These are phyloP conservation scores for Myotis brandtii DNA, from an alignment of 2,113 vertebrate genomes.

Conservation along the genomic window DNA sequence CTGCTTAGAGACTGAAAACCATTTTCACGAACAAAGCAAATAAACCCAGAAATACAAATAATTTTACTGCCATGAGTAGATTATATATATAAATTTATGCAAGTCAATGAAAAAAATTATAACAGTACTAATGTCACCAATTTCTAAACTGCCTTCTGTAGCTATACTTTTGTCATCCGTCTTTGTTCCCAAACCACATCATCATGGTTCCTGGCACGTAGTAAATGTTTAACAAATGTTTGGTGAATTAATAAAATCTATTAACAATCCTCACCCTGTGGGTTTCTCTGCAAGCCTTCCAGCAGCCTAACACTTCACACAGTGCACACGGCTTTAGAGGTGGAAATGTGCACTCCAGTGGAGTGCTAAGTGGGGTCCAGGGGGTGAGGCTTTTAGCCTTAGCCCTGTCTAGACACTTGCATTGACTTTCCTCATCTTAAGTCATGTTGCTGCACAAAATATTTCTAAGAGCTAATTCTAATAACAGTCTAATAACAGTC, in stretches of 20 bases:
- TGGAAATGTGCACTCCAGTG: conserved; percentile 45
- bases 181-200: conserved; percentile 38
- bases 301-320: conserved; percentile 35
- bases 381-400: not conserved
- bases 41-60: conserved; percentile 24
- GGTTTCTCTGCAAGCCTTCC: conserved; percentile 49
- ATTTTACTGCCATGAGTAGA: not conserved
- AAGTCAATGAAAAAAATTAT: not conserved
- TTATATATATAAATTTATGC: not conserved
- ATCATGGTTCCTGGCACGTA: conserved; percentile 38
- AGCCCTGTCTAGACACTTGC: not conserved
- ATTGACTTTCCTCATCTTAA: conserved; percentile 18
- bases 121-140: not conserved
- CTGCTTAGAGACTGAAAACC: not conserved
- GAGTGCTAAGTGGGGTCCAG: conserved; percentile 15
- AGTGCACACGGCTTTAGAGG: conserved; percentile 58
- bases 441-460: not conserved
- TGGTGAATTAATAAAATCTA: conserved; percentile 77
- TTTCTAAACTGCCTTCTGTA: conserved; percentile 14
- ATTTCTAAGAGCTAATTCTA: not conserved
- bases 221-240: conserved; percentile 71
- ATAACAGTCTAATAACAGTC: not conserved
- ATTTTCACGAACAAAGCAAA: conserved; percentile 31
- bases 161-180: conserved; percentile 38
- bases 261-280: conserved; percentile 66